phyloP scores from a whole-genome alignment of 1,140 invertebrate species.

The Drosophila tropicalis region DNA sequence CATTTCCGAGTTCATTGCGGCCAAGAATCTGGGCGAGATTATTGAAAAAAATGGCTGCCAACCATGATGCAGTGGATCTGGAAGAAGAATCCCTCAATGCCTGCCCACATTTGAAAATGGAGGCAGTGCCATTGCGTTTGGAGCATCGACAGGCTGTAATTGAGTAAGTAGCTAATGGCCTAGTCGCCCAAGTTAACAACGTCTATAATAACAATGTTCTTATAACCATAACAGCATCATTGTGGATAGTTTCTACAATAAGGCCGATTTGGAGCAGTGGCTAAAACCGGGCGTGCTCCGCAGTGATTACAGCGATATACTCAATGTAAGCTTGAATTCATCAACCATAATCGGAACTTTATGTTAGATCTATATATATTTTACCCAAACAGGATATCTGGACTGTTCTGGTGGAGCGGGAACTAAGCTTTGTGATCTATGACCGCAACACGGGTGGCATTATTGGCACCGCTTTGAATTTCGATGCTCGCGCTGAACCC shows the following conservation, averaged over 20 bases:
- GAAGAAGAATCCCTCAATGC: constrained; percentile 66
- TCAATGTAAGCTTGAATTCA: constrained; percentile 82
- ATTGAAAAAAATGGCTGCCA: constrained; percentile 84
- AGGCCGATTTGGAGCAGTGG: constrained; percentile 92
- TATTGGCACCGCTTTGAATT: constrained; percentile 89
- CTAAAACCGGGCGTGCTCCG: constrained; percentile 86
- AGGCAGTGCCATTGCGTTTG: constrained; percentile 85
- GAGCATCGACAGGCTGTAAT: constrained; percentile 87
- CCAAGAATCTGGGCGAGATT: constrained; percentile 88
- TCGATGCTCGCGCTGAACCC: constrained; percentile 91
- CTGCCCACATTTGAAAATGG: constrained; percentile 83
- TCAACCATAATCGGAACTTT: neutral
- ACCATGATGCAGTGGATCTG: constrained; percentile 61
- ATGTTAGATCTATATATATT: neutral
- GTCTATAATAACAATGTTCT: neutral
- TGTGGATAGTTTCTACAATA: constrained; percentile 91
- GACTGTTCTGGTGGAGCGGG: constrained; percentile 86
- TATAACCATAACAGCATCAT: constrained; percentile 87
- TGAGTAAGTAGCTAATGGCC: constrained; percentile 79
- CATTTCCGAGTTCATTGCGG: constrained; percentile 91
- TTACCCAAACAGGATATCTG: constrained; percentile 84
- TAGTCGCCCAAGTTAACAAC: too few species aligned
- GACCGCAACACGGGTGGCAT: constrained; percentile 70
- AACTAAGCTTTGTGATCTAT: constrained; percentile 88
- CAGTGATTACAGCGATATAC: constrained; percentile 87